A percentile compares a stretch with the other conserved stretches of the same genome.
These are phyloP conservation scores for Malthinus flaveolus DNA, from an alignment of 2,888 invertebrate genomes.

Conservation along the genomic window DNA sequence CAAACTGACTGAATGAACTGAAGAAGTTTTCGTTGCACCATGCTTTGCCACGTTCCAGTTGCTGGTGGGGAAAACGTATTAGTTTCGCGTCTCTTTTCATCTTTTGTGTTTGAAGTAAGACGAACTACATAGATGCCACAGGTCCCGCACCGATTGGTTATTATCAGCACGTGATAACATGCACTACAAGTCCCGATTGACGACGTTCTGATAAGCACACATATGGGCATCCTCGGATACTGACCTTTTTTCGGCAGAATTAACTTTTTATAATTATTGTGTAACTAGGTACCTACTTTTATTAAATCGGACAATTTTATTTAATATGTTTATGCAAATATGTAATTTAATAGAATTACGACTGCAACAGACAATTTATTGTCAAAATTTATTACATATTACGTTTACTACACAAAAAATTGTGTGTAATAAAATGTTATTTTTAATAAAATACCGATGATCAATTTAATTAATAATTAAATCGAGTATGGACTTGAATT, in stretches of 20 bases:
- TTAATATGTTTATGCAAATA: no score
- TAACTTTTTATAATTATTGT: no score
- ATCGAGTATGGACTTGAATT: no score
- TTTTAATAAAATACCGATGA: no score
- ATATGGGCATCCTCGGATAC: neutral
- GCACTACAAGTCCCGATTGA: neutral
- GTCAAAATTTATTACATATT: no score
- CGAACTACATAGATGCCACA: conserved; percentile 47
- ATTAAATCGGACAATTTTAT: no score
- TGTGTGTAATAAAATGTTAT: no score
- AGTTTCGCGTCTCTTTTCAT: conserved; percentile 31
- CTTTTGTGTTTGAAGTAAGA: conserved; percentile 21
- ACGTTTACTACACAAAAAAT: no score
- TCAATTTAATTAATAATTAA: no score
- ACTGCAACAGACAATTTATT: no score
- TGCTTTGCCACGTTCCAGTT: conserved; percentile 48
- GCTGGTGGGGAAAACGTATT: conserved; percentile 29
- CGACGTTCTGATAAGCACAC: conserved; percentile 4
- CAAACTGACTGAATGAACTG: conserved; percentile 40
- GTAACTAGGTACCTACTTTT: no score
- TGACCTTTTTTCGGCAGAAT: neutral
- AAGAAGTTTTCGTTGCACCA: conserved; percentile 43
- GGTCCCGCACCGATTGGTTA: conserved; percentile 49
- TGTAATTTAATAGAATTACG: no score
- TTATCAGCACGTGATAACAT: conserved; percentile 41